Conservation (phyloP, 2,113 vertebrate genomes). For the Hiodon alosoides region DNA sequence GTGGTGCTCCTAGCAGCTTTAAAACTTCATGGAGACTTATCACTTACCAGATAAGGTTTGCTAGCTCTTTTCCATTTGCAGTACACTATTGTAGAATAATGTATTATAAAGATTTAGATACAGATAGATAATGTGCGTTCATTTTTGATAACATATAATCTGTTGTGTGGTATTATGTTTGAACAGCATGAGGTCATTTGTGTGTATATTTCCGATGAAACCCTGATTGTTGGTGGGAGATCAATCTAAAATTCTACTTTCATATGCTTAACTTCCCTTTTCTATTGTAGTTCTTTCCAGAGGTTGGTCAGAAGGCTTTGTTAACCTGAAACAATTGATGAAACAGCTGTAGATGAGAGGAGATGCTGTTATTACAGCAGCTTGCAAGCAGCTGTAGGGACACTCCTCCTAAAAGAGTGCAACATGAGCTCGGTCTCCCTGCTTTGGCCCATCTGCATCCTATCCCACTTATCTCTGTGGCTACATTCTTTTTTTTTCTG, state of each 20-base stretch:
- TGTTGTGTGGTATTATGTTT: background rate
- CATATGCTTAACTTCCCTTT: too few relatives aligned
- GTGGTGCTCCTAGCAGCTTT: background rate
- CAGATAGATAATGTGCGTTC: background rate
- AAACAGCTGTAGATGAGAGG: conserved; percentile 12
- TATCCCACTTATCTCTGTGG: conserved; percentile 61
- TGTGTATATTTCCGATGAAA: background rate
- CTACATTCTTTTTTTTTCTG: conserved; percentile 55
- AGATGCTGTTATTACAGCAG: conserved; percentile 56
- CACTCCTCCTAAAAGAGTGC: conserved; percentile 52
- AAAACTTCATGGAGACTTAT: background rate
- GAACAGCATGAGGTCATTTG: background rate
- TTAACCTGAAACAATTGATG: background rate
- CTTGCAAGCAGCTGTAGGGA: conserved; percentile 71
- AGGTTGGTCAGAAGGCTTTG: background rate
- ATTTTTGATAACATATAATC: conserved; percentile 5
- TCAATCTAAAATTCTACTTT: background rate
- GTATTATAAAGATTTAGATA: background rate
- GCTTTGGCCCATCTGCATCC: conserved; percentile 62
- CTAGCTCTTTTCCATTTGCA: background rate
- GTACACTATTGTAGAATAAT: background rate
- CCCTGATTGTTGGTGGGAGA: background rate
- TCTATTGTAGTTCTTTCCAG: background rate
- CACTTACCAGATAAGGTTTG: background rate
- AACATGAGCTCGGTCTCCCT: conserved; percentile 66